Evolutionary conservation across 2,797 vertebrate genomes (phyloP).

Genomic region (Rhabdophis nuchalis): DNA sequence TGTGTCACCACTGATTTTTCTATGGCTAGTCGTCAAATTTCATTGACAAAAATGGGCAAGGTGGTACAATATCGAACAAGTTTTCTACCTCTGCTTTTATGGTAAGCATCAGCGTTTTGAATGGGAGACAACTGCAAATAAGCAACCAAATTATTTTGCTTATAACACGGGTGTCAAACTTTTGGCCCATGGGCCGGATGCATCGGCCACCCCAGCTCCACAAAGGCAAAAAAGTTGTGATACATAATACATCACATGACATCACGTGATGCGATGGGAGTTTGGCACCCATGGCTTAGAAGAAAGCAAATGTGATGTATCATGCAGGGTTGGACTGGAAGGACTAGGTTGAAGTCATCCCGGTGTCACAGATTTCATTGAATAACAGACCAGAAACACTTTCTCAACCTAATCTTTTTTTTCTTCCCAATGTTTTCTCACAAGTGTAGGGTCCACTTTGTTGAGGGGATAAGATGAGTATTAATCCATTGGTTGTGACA

Average conservation of each 20-base stretch:
- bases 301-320: background rate
- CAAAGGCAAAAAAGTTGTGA: no score
- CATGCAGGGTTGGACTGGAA: background rate
- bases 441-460: background rate
- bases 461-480: background rate
- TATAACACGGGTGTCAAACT: background rate
- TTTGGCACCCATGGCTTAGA: no score
- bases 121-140: background rate
- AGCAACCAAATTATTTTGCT: background rate
- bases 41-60: background rate
- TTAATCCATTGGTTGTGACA: background rate
- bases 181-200: no score
- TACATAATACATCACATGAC: rapidly evolving
- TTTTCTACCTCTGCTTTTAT: background rate
- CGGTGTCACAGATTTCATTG: background rate
- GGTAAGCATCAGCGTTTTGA: background rate
- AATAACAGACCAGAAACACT: background rate
- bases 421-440: background rate
- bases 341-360: background rate
- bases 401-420: background rate
- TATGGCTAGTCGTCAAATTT: background rate
- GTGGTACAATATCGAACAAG: background rate
- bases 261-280: rapidly evolving
- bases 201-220: no score
- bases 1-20: background rate